Evolutionary conservation across 2,888 invertebrate genomes (phyloP), one percentile per base, ranked within the genome.

Genomic region (Arctia plantaginis): DNA sequence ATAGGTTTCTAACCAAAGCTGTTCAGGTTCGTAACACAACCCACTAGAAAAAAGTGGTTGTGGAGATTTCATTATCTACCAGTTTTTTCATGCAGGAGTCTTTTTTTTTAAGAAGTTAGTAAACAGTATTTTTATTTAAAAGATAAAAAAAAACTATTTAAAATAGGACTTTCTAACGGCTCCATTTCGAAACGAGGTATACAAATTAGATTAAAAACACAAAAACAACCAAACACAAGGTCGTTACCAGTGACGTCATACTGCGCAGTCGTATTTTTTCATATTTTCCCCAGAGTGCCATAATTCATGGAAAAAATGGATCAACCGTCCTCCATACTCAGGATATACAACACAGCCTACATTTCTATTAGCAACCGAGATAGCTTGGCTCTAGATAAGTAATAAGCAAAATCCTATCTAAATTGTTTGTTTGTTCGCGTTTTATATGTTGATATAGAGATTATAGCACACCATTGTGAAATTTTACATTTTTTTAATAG

Each of bases 231-330:
- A 81, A 83, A 83, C 80, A 80, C 67, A 70, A 66, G 71, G 76
- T 78, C 82, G 85, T 86, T 84, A 78, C 82, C 69, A 27, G 71
- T 85, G 85, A 86, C 87, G 88, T 86, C 85, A 88, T 75, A 79
- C 81, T 77, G 80, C 81, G 82, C 76, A 83, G 76, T 82, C 86
- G 85, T 88, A 89, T 91, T 90, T 91, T 89, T 88, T 90, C 89
- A 90, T 89, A 90, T 90, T 87, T 90, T 85, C 90, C 89, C 87
- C 79, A 78, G 88, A 87, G 90, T 82, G 89, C 89, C 88, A 90
- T 93, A 93, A 92, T 88, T 93, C 93, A 93, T 89, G 90, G 82
- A 87, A 91, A 90, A 91, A 92, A 93, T 92, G 92, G 91, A 91
- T 92, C 92, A 91, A 86, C 83, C 86, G 85, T 80, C 85, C 87